Evolutionary conservation across 2,797 vertebrate genomes (phyloP).

Genomic region (Muscicapa comitata): DNA sequence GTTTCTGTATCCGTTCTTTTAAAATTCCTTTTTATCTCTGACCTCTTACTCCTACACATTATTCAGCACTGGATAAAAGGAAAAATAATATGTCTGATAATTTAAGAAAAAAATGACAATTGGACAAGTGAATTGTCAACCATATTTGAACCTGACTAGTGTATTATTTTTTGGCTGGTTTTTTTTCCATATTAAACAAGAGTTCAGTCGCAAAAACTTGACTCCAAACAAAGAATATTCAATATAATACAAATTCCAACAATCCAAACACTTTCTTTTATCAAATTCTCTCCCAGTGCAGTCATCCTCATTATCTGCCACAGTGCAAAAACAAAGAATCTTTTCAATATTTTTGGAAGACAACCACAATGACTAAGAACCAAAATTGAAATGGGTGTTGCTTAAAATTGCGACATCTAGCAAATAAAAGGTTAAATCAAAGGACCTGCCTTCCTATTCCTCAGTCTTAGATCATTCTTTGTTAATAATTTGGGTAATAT

Average conservation of each 20-base stretch:
- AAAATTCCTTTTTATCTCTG: slow-evolving; percentile 4
- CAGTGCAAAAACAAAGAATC: not conserved
- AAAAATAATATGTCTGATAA: not conserved
- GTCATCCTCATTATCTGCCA: not conserved
- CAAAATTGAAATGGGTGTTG: not conserved
- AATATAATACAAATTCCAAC: not conserved
- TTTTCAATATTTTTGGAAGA: slow-evolving; percentile 34
- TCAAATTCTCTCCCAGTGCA: not conserved
- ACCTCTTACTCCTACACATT: not conserved
- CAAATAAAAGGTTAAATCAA: slow-evolving; percentile 28
- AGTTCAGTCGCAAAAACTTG: not conserved
- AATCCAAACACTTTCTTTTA: not conserved
- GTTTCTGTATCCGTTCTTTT: not conserved
- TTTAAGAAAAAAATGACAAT: slow-evolving; percentile 13
- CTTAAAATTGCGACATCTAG: slow-evolving; percentile 25
- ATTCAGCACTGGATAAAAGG: not conserved
- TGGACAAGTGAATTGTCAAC: not conserved
- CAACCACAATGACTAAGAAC: slow-evolving; percentile 21
- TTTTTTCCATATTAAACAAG: not conserved
- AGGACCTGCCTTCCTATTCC: not conserved
- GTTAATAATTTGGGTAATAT: not conserved
- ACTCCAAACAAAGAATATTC: not conserved
- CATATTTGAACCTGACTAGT: not conserved
- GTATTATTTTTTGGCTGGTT: not conserved
- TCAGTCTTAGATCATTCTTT: slow-evolving; percentile 20